Base-by-base conservation (phyloP, 2,113 vertebrate species). In the Rana temporaria region DNA sequence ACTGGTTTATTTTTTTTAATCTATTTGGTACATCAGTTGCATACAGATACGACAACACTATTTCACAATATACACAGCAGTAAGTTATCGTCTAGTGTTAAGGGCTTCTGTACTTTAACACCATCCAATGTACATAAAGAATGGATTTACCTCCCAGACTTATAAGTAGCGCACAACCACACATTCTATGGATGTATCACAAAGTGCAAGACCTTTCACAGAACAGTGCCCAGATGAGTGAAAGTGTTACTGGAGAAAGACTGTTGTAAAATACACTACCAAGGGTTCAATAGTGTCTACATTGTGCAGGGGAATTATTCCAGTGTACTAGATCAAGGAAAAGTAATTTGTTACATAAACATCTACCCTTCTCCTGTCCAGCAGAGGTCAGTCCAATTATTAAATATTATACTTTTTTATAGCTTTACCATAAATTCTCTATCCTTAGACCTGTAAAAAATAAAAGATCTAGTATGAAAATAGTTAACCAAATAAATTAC, bases 11-110 rank as follows among this genome's bases (percentile, higher is more conserved):
- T 90, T 38, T 38, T 38, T 17, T 85, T 89, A 88, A 84, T 84
- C 86, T 90, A 90, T 88, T 89, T 88, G 90, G 89, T 90, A 89
- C 88, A 89, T 53, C 42, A 85, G 89, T 87, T 88, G 87, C 89
- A 87, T 85, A 90, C 9, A 87, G 86, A 82, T 48, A 85, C 59
- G 78, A 80, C 78, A 70, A 80, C 81, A 83, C 81, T 74, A 83
- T 22, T 59, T 60, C 88, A 90, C 88, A 38, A 90, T 19, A 59
- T 69, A 48, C 70, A 26, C 22, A 59, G 59, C 16, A 38, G 19
- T 22, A 6, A 20, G 48, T 70, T 69, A 26, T 26, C 56, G 19
- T 74, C 17, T 48, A n/a, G 22, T 17, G 42, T 7, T 4, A n/a
- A 4, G 14, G 5, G 5, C 7, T 42, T 22, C 17, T 14, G 22